phyloP scores from a whole-genome alignment of 2,113 vertebrate genomes.

The Drymodes brunneopygia region DNA sequence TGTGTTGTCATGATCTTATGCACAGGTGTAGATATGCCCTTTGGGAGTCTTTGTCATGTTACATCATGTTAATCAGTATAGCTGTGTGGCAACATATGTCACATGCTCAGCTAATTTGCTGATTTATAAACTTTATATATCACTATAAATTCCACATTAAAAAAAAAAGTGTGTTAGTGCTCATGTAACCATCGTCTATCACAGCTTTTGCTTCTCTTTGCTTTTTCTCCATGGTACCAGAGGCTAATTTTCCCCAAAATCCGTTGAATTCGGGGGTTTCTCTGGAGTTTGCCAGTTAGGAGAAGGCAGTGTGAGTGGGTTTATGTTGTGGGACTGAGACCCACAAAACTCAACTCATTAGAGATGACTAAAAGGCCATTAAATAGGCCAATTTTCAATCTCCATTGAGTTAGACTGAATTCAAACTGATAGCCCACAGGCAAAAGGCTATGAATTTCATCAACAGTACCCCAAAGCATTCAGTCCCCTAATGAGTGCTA shows the following conservation, averaged over 20 bases:
- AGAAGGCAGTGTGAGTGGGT: neutral
- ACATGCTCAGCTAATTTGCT: neutral
- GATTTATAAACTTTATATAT: neutral
- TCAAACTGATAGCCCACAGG: constrained; percentile 47
- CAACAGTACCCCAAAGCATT: constrained; percentile 26
- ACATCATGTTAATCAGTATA: neutral
- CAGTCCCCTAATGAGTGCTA: constrained; percentile 40
- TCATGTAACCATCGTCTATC: neutral
- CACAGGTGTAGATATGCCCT: neutral
- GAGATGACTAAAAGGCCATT: constrained; percentile 13
- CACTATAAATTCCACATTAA: neutral
- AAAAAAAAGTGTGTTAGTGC: neutral
- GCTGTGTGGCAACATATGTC: neutral
- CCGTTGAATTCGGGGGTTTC: neutral
- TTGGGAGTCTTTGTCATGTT: neutral
- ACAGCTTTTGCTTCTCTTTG: neutral
- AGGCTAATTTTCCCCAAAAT: neutral
- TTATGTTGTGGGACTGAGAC: neutral
- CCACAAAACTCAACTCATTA: constrained; percentile 23
- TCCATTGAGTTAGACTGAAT: constrained; percentile 19
- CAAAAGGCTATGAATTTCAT: constrained; percentile 54
- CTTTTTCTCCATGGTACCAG: neutral
- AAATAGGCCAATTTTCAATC: constrained; percentile 49
- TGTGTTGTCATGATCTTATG: neutral
- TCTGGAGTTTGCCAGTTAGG: neutral